A percentile compares a stretch with the other conserved stretches of the same genome.
Conservation (phyloP, 2,113 vertebrate species). For the Spermophilus dauricus region DNA sequence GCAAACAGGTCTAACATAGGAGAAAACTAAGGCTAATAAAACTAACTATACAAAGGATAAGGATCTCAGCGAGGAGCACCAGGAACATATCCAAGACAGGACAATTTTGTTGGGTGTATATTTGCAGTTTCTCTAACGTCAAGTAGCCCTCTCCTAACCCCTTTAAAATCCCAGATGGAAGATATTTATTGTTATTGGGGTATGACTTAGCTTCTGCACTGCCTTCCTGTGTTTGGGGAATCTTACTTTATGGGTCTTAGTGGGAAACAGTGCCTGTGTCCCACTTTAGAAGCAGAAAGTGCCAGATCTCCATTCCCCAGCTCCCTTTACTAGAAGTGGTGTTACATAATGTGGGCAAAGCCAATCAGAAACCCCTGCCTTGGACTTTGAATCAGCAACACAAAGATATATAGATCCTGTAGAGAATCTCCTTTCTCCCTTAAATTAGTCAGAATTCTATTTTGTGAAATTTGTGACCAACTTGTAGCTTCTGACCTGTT, state of each 20-base stretch:
- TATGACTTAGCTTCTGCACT: neutral
- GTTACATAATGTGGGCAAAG: neutral
- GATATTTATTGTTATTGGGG: neutral
- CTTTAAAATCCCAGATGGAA: neutral
- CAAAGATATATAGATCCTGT: neutral
- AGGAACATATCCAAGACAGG: neutral
- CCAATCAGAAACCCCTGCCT: constrained; percentile 26
- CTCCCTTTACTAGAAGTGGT: neutral
- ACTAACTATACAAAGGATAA: neutral
- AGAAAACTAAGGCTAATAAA: constrained; percentile 1
- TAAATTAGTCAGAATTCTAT: constrained; percentile 38
- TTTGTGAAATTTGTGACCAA: constrained; percentile 59
- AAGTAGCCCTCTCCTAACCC: neutral
- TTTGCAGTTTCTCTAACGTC: neutral
- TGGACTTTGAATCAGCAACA: constrained; percentile 1
- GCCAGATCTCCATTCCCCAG: neutral
- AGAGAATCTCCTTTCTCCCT: neutral
- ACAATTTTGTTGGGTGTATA: neutral
- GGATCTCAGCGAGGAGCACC: neutral
- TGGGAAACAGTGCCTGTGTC: neutral
- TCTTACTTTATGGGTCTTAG: neutral
- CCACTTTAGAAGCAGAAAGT: constrained; percentile 46
- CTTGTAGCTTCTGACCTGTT: constrained; percentile 53
- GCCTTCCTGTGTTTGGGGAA: neutral
- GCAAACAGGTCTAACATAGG: neutral